Evolutionary conservation across 2,888 invertebrate genomes (phyloP).

Genomic region (Bruchidius siliquastri): DNA sequence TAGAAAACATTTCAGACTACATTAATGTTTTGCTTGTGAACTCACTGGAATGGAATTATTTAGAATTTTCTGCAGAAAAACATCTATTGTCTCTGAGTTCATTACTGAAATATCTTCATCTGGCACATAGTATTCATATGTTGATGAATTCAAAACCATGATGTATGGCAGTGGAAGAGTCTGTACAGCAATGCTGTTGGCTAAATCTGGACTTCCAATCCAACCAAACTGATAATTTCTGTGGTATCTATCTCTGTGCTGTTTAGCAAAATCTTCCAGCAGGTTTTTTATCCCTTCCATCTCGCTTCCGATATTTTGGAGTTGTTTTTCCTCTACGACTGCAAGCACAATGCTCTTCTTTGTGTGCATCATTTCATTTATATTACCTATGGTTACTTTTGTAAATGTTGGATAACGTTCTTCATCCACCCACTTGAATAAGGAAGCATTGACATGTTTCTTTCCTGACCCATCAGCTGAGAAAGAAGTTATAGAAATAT

Average conservation of each 20-base stretch:
- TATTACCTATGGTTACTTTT: slow-evolving; percentile 77
- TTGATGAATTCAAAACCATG: slow-evolving; percentile 56
- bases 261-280: slow-evolving; percentile 55
- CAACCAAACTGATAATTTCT: slow-evolving; percentile 87
- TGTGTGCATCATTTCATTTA: slow-evolving; percentile 76
- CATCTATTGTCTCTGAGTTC: slow-evolving; percentile 59
- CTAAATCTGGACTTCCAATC: slow-evolving; percentile 84
- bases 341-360: slow-evolving; percentile 85
- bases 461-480: background rate
- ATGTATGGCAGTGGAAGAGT: slow-evolving; percentile 26
- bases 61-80: slow-evolving; percentile 72
- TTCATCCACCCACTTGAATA: slow-evolving; percentile 82
- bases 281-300: slow-evolving; percentile 74
- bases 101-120: slow-evolving; percentile 20
- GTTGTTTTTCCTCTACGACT: slow-evolving; percentile 81
- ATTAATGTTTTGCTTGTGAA: slow-evolving; percentile 32
- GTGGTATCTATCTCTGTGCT: slow-evolving; percentile 73
- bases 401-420: slow-evolving; percentile 87
- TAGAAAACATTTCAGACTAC: no score
- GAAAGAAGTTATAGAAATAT: no score
- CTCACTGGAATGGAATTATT: slow-evolving; percentile 74
- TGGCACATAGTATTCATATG: background rate
- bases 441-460: slow-evolving; percentile 56
- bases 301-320: slow-evolving; percentile 72
- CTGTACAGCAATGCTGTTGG: slow-evolving; percentile 88